These are phyloP conservation scores for Anolis carolinensis DNA, from an alignment of 2,113 vertebrate species.

Conservation along the genomic window DNA sequence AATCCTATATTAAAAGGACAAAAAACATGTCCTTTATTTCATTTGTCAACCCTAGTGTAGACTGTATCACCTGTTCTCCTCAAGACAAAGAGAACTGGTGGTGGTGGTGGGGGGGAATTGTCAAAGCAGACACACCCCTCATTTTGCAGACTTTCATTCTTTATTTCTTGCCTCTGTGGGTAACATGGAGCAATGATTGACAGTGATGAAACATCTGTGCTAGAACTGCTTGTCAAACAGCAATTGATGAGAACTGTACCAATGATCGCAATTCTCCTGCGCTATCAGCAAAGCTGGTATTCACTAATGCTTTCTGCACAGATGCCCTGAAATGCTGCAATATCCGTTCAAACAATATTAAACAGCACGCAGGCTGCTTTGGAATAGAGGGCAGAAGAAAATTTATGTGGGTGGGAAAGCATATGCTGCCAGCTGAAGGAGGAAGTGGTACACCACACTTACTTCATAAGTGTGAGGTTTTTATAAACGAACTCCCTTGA, in stretches of 20 bases:
- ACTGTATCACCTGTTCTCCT: background rate
- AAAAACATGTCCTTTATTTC: too few relatives aligned
- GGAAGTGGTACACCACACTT: slow-evolving; percentile 90
- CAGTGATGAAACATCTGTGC: slow-evolving; percentile 8
- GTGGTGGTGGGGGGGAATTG: slow-evolving; percentile 5
- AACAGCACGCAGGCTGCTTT: slow-evolving; percentile 35
- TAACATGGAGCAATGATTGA: background rate
- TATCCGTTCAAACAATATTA: slow-evolving; percentile 44
- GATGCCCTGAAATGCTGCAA: slow-evolving; percentile 42
- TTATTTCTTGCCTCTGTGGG: background rate
- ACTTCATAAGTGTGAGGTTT: slow-evolving; percentile 83
- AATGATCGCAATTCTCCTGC: background rate
- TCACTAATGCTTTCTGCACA: slow-evolving; percentile 6
- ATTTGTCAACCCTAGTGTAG: too few relatives aligned
- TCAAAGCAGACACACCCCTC: slow-evolving; percentile 15
- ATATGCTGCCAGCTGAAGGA: slow-evolving; percentile 79
- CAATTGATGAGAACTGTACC: slow-evolving; percentile 14
- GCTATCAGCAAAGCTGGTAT: background rate
- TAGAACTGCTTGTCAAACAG: background rate
- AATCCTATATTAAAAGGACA: too few relatives aligned
- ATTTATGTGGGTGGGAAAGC: slow-evolving; percentile 85
- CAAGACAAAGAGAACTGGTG: slow-evolving; percentile 8
- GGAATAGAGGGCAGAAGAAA: slow-evolving; percentile 55
- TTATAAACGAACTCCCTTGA: slow-evolving; percentile 78
- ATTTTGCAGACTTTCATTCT: background rate